Evolutionary conservation across 1,140 invertebrate species (phyloP).

Genomic region (Littorina saxatilis): DNA sequence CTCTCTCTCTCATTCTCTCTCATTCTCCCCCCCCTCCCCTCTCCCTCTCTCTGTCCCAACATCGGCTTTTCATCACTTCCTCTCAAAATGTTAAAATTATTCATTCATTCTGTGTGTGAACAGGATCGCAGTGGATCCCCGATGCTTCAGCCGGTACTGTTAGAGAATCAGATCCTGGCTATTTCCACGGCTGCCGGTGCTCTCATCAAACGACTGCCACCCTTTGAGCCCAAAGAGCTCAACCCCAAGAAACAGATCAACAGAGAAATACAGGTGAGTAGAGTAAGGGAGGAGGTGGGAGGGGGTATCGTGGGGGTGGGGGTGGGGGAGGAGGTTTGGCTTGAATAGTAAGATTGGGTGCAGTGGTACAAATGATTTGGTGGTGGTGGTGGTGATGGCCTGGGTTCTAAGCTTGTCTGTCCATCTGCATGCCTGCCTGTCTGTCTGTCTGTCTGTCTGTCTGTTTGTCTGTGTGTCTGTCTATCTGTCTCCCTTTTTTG

Average conservation of each 20-base stretch:
- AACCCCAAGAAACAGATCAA: constrained; percentile 95
- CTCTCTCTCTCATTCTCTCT: too few species aligned
- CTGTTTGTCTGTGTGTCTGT: not conserved
- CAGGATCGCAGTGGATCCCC: constrained; percentile 50
- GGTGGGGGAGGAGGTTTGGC: too few species aligned
- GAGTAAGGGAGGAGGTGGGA: not conserved
- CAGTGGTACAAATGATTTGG: too few species aligned
- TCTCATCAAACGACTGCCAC: constrained; percentile 88
- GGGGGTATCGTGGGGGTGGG: too few species aligned
- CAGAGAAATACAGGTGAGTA: constrained; percentile 90
- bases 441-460: not conserved
- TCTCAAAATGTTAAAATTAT: too few species aligned
- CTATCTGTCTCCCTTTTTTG: not conserved
- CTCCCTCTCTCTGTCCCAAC: too few species aligned
- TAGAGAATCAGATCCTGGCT: constrained; percentile 89
- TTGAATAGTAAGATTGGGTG: too few species aligned
- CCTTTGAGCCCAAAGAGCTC: constrained; percentile 90
- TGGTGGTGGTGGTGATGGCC: too few species aligned
- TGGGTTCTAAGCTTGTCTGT: not conserved
- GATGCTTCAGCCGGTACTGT: constrained; percentile 61
- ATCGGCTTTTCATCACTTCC: too few species aligned
- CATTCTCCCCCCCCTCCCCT: too few species aligned
- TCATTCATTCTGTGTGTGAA: constrained; percentile 15
- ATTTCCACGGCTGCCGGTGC: constrained; percentile 88
- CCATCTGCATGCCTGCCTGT: not conserved